Conservation (phyloP, 1,140 invertebrate genomes). For the Formica selysi region DNA sequence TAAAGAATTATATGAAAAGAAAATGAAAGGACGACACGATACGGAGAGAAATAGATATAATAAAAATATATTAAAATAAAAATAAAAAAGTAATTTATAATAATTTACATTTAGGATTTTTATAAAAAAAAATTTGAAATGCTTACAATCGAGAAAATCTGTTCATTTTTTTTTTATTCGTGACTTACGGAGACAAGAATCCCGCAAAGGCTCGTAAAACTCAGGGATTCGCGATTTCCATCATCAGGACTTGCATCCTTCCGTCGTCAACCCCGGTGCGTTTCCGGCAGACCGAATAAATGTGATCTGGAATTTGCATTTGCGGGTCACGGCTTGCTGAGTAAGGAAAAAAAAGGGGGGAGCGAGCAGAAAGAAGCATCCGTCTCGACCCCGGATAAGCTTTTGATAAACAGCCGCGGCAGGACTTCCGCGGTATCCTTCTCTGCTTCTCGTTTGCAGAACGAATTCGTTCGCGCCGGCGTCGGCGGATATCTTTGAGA, state of each 20-base stretch:
- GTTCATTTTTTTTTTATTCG: neutral
- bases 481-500: slow-evolving; percentile 16
- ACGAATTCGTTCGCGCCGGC: slow-evolving; percentile 29
- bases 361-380: slow-evolving; percentile 17
- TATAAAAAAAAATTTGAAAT: too few species aligned
- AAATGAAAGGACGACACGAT: neutral
- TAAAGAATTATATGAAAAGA: neutral
- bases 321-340: slow-evolving; percentile 53
- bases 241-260: slow-evolving; percentile 19
- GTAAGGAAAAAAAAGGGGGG: neutral
- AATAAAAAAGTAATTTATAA: neutral
- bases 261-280: slow-evolving; percentile 23
- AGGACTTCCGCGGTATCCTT: slow-evolving; percentile 51
- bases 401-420: slow-evolving; percentile 58
- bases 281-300: slow-evolving; percentile 58
- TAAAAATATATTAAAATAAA: neutral
- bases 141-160: neutral
- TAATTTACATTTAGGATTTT: neutral
- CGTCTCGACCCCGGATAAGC: slow-evolving; percentile 56
- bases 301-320: slow-evolving; percentile 64
- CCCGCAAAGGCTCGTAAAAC: neutral
- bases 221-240: slow-evolving; percentile 12
- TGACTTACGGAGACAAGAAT: neutral
- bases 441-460: slow-evolving; percentile 32
- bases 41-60: neutral